These are phyloP conservation scores for Neodiprion fabricii DNA, from an alignment of 1,140 invertebrate genomes.

Conservation along the genomic window DNA sequence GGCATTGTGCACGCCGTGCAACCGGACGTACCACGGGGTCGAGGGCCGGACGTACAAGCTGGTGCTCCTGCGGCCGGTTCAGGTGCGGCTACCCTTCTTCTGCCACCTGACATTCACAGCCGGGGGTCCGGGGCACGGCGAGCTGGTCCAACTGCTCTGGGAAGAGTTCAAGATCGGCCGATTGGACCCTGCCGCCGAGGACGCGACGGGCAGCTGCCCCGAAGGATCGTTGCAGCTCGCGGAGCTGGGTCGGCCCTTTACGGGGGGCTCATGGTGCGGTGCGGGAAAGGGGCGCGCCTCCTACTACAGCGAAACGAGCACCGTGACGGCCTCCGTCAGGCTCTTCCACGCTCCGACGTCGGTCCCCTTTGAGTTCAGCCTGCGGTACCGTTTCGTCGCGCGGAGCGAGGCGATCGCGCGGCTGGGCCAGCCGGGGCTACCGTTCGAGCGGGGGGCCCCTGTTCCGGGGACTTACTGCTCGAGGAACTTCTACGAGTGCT, in stretches of 20 bases:
- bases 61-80: constrained; percentile 70
- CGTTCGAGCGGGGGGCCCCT: constrained; percentile 77
- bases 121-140: constrained; percentile 81
- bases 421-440: constrained; percentile 74
- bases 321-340: constrained; percentile 77
- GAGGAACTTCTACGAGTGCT: constrained; percentile 86
- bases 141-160: constrained; percentile 84
- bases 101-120: constrained; percentile 90
- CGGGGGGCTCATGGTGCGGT: constrained; percentile 85
- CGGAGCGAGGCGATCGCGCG: constrained; percentile 77
- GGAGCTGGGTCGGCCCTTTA: constrained; percentile 81
- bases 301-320: constrained; percentile 87
- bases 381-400: constrained; percentile 78
- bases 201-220: constrained; percentile 72
- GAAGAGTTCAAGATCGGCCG: constrained; percentile 83
- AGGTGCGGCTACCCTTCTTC: constrained; percentile 79
- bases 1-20: constrained; percentile 82
- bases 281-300: constrained; percentile 74
- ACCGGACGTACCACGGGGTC: constrained; percentile 88
- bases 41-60: constrained; percentile 82
- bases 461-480: constrained; percentile 89
- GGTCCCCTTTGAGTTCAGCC: constrained; percentile 75
- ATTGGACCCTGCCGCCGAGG: constrained; percentile 66
- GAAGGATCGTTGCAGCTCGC: constrained; percentile 86
- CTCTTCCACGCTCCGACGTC: constrained; percentile 72